Evolutionary conservation across 2,888 invertebrate species (phyloP), one percentile per base, ranked within the genome.

Genomic region (Phalera bucephala): DNA sequence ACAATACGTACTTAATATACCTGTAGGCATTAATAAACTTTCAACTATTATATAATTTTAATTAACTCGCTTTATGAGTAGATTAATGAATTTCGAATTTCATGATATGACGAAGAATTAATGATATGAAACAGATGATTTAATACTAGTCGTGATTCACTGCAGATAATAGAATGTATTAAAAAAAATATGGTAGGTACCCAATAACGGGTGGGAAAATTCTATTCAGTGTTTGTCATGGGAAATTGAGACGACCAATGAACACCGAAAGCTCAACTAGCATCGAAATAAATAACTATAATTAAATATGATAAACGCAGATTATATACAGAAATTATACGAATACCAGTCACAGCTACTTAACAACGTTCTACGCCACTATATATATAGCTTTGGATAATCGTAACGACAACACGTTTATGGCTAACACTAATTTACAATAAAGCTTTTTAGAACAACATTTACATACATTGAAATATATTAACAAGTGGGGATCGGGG

Each of bases 371-470:
- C 79, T 84, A 85, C 72, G 72, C 67, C 67, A 71, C 81, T 82
- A 80, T 71, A 75, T n/a, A n/a, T 60, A 76, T 75, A 80, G 78
- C 88, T 87, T 88, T 86, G 88, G 86, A 85, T 81, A 72, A 76
- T 76, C 73, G 71, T 73, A 82, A 81, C 77, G 62, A 80, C 72
- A 81, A 79, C 68, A 66, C 67, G 62, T 68, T 77, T 82, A 82
- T 64, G 67, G 64, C 79, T 86, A 85, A 77, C 58, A 80, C 85
- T 86, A 87, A 79, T 76, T 80, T 85, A 86, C 79, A 85, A 85
- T 87, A 87, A 88, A 87, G 87, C 87, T 86, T 87, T 71, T 80
- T 76, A 83, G 75, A 86, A 84, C 83, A 86, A 84, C 83, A 85
- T 85, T 81, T 81, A 82, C 77, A 82, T 77, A 81, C 69, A 74